Evolutionary conservation across 30 jellyfish, hydroid and myxozoan species (phyloP), one percentile per base, ranked within the genome.

Genomic region (Hydra vulgaris): DNA sequence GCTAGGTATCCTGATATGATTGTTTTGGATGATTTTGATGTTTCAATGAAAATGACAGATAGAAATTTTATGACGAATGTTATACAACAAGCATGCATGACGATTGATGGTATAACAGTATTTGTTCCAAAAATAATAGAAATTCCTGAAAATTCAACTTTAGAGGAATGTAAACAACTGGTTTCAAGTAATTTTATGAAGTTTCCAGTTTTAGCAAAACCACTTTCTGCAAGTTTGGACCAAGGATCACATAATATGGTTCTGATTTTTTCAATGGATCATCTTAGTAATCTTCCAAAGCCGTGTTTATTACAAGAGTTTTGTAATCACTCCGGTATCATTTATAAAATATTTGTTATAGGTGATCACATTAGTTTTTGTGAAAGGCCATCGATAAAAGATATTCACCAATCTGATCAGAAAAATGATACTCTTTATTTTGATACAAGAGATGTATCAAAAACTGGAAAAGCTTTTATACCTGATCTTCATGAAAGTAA

Each of bases 291-390:
- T 21, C 54, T 86, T 23, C 84, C 85, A 22, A 61, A 79, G 22
- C 99, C 96, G 15, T 93, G 99, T 76, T 26, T 93, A 15, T 27
- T 93, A 55, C 99, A 93, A 74, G 95, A 93, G 61, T 93, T 93
- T 75, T 72, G 83, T 54, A 87, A 88, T 54, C 99, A 93, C 74
- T 89, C 85, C 72, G 99, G 99, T 8, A 68, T 73, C 16, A 79
- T 93, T 88, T 74, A 84, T 79, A 93, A 93, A 79, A 70, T 93
- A 17, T 93, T 73, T 72, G 83, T 87, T 71, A 70, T 87, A 18
- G 99, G 96, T 20, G 83, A 72, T 0, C 79, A 88, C 66, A 74
- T 73, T 72, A 73, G 85, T 73, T 27, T 87, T 54, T 78, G 88
- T 79, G 96, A 87, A 82, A 76, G 99, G 61, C 99, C 99, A 22